Evolutionary conservation across 2,113 vertebrate species (phyloP), one percentile per base, ranked within the genome.

Genomic region (Triplophysa rosa): DNA sequence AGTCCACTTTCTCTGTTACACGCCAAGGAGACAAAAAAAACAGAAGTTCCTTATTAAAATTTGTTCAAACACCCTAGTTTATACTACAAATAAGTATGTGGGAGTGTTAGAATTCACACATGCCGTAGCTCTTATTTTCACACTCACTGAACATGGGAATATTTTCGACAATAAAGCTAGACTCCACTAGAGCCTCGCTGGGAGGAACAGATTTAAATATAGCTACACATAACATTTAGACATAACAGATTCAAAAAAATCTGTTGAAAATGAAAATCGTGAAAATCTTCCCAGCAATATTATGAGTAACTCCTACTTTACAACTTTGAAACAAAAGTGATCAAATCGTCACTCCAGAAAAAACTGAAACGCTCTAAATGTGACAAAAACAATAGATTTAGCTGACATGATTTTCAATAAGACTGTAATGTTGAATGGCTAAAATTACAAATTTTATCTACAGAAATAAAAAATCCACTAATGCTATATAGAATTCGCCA

Each of bases 31-130:
- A 52, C 16, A 16, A 68, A 47, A 47, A 49, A 9, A 45, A 16
- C 24, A 17, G 5, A 52, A 17, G 13, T 52, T 52, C 16, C 16
- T 52, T 52, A 52, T 52, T 17, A 52, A 16, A 52, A 52, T 16
- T 52, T 16, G 66, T 33, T 17, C 17, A 17, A 42, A 67, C 11
- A 67, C n/a, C 65, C 56, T 56, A 71, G 49, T 71, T 37, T 56
- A 33, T 37, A 37, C 49, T 71, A 71, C 68, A n/a, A 37, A 21
- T 33, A 71, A 37, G 19, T 37, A 56, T 37, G 68, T 56, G 68
- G 68, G 26, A 71, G 68, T 71, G 68, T 71, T 71, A 71, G 49
- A 58, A 71, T 58, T 71, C 68, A 58, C 19, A 58, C 52, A 56
- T 71, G 49, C 24, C n/a, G 24, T n/a, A 29, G 33, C 49, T 70